These are phyloP conservation scores for Anodontia alba DNA, from an alignment of 2,888 invertebrate species.

Conservation along the genomic window DNA sequence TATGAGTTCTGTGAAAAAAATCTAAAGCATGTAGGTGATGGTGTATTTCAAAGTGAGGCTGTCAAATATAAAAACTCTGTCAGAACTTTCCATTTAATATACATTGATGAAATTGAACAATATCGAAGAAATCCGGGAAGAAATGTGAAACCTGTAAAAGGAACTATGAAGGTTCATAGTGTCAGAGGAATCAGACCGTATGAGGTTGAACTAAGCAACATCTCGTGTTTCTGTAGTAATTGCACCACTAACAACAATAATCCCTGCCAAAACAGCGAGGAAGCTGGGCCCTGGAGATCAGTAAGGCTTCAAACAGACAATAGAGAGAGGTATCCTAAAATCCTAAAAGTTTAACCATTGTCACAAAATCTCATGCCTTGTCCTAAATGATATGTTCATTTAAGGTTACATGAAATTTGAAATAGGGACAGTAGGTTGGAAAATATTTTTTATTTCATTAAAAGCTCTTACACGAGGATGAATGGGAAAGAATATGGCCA, in stretches of 20 bases:
- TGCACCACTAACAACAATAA: not conserved
- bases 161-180: constrained; percentile 16
- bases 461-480: not conserved
- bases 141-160: constrained; percentile 5
- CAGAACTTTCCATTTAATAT: constrained; percentile 12
- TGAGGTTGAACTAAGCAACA: not conserved
- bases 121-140: not conserved
- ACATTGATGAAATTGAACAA: constrained; percentile 1
- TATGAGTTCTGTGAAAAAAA: constrained; percentile 26
- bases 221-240: not conserved
- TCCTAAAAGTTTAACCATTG: not conserved
- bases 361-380: not conserved
- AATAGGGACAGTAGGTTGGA: not conserved
- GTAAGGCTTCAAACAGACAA: not conserved
- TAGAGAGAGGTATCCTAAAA: not conserved
- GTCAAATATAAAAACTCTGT: constrained; percentile 17
- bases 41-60: constrained; percentile 23
- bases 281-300: not conserved
- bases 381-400: too few species aligned
- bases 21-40: constrained; percentile 21
- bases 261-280: not conserved
- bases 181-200: constrained; percentile 1
- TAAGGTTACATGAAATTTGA: not conserved
- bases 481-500: too few species aligned
- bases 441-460: not conserved